phyloP scores from a whole-genome alignment of 2,797 vertebrate species.

The Otolemur crassicaudatus region DNA sequence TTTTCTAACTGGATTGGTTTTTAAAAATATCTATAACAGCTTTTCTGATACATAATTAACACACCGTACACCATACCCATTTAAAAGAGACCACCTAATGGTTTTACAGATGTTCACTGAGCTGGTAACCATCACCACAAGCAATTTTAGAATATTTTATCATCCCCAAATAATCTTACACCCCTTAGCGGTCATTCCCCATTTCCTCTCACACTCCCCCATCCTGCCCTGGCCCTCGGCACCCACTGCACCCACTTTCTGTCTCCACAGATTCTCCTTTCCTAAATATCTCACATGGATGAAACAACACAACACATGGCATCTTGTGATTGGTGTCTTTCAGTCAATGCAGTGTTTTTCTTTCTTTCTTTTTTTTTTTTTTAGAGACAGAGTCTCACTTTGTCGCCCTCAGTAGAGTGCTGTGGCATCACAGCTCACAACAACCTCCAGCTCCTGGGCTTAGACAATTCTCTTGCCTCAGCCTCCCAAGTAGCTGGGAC shows the following conservation, averaged over 20 bases:
- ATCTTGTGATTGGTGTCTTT: background rate
- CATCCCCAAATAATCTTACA: background rate
- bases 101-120: background rate
- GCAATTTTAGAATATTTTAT: constrained; percentile 50
- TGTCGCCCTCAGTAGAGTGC: too few species aligned
- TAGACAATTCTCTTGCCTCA: too few species aligned
- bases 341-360: too few species aligned
- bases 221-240: background rate
- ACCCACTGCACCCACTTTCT: background rate
- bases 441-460: too few species aligned
- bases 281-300: background rate
- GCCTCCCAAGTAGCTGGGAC: too few species aligned
- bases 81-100: background rate
- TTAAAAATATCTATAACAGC: background rate
- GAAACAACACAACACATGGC: background rate
- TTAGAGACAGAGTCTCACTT: too few species aligned
- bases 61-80: background rate
- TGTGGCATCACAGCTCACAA: too few species aligned
- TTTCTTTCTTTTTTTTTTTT: too few species aligned
- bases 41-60: background rate
- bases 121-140: background rate
- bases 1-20: constrained; percentile 17
- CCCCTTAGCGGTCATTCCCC: background rate
- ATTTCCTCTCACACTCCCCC: background rate
- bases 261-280: background rate